These are phyloP conservation scores for Eretmochelys imbricata DNA, from an alignment of 2,113 vertebrate species.

Conservation along the genomic window DNA sequence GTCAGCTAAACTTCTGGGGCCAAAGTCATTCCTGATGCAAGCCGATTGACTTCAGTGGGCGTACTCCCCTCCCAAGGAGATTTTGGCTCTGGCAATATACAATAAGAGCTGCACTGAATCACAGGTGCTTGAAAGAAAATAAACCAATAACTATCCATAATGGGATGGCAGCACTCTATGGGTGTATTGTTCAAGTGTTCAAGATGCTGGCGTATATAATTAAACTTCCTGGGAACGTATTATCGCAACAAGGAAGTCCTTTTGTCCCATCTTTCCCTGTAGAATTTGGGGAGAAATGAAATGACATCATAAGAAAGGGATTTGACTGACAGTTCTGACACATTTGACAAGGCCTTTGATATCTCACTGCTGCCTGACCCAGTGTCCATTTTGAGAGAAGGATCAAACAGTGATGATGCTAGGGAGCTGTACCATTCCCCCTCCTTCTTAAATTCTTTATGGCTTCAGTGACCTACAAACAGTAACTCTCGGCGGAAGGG, in stretches of 20 bases:
- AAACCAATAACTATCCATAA: constrained; percentile 20
- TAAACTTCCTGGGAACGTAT: constrained; percentile 55
- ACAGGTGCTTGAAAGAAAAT: constrained; percentile 9
- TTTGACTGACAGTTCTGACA: not conserved
- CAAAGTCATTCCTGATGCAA: not conserved
- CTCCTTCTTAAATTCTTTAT: too few species aligned
- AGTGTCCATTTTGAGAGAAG: not conserved
- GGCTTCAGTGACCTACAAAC: not conserved
- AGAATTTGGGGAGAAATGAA: constrained; percentile 53
- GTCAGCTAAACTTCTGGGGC: not conserved
- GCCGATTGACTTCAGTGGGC: not conserved
- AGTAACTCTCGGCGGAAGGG: not conserved
- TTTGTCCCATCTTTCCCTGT: constrained; percentile 23
- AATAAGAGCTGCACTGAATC: constrained; percentile 28
- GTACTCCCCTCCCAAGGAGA: fast-evolving
- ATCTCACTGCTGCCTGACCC: not conserved
- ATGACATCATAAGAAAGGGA: not conserved
- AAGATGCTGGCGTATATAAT: constrained; percentile 61
- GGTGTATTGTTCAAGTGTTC: constrained; percentile 31
- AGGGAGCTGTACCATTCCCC: not conserved
- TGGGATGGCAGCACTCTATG: constrained; percentile 36
- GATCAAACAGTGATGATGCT: not conserved
- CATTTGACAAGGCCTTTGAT: not conserved
- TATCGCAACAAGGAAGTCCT: constrained; percentile 49
- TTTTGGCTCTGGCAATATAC: not conserved